Evolutionary conservation across 2,797 vertebrate genomes (phyloP), one percentile per base, ranked within the genome.

Genomic region (Thalassophryne amazonica): DNA sequence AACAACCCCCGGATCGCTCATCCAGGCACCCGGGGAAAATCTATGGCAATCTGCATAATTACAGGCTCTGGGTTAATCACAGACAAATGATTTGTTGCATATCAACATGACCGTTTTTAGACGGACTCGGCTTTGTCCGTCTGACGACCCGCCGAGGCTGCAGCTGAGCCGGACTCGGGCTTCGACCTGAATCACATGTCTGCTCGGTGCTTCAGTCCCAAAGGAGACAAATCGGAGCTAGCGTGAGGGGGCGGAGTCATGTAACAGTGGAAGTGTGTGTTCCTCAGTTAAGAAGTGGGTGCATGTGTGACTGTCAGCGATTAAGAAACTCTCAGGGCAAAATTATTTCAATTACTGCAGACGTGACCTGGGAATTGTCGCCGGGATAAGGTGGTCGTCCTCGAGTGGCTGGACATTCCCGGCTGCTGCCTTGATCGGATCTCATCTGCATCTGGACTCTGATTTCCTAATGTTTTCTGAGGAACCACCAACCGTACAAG

Each of bases 11-110:
- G 93, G 93, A 95, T 96, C 94, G 94, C 92, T 94, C 92, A 93
- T 91, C 89, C 88, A 90, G 88, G 92, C 86, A 83, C 91, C 91
- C 91, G 89, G 92, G 92, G 91, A 95, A 96, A 96, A 97, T 98
- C 94, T 93, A 95, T 96, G 94, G 93, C 92, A 95, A 96, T 97
- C 94, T 98, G 94, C 94, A 98, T 97, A 98, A 98, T 98, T 95
- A 97, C 93, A 94, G 94, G 93, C 93, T 94, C 90, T 87, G 93
- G 95, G 96, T 98, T 98, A 98, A 98, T 96, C 96, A 96, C 93
- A 93, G 94, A 96, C 93, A 95, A 95, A 96, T 95, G 93, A 96
- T 95, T 95, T 93, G 94, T 93, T 93, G 94, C 93, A 93, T 94
- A 93, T 95, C 92, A 91, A 92, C 93, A 93, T 88, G 89, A 91